A percentile compares a stretch with the other conserved stretches of the same genome.
Conservation (phyloP, 2,888 invertebrate genomes). For the Nymphalis urticae region DNA sequence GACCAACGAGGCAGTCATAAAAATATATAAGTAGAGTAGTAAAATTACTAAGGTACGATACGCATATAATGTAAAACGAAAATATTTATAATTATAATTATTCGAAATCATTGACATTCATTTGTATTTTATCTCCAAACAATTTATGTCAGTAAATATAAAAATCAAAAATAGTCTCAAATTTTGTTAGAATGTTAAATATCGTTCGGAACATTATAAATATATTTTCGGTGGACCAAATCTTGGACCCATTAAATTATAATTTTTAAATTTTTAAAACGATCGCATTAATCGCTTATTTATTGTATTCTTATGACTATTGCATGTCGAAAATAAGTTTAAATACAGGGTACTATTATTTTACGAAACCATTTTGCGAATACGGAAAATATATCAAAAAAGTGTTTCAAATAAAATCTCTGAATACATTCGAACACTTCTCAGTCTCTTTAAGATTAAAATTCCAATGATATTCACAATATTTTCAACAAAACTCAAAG, state of each 20-base stretch:
- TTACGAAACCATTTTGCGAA: constrained; percentile 16
- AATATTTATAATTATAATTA: too few relatives aligned
- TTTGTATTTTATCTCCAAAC: too few relatives aligned
- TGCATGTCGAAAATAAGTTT: neutral
- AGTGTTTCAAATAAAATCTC: constrained; percentile 40
- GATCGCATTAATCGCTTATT: neutral
- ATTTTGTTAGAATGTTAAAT: neutral
- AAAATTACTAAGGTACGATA: too few relatives aligned
- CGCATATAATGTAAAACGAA: too few relatives aligned
- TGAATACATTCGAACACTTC: constrained; percentile 74
- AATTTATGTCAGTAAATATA: neutral
- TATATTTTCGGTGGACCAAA: constrained; percentile 31
- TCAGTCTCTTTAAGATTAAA: constrained; percentile 78
- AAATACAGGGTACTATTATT: constrained; percentile 4
- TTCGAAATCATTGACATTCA: too few relatives aligned
- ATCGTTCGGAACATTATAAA: constrained; percentile 6
- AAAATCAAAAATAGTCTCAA: neutral
- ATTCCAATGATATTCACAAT: constrained; percentile 52
- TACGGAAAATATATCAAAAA: constrained; percentile 25
- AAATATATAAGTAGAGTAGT: too few relatives aligned
- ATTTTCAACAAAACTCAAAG: constrained; percentile 45
- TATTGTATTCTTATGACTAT: constrained; percentile 1
- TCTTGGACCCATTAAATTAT: constrained; percentile 36
- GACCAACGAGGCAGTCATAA: too few relatives aligned
- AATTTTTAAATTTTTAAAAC: constrained; percentile 5